Evolutionary conservation across 2,113 vertebrate species (phyloP), one percentile per base, ranked within the genome.

Genomic region (Ammodramus savannarum): DNA sequence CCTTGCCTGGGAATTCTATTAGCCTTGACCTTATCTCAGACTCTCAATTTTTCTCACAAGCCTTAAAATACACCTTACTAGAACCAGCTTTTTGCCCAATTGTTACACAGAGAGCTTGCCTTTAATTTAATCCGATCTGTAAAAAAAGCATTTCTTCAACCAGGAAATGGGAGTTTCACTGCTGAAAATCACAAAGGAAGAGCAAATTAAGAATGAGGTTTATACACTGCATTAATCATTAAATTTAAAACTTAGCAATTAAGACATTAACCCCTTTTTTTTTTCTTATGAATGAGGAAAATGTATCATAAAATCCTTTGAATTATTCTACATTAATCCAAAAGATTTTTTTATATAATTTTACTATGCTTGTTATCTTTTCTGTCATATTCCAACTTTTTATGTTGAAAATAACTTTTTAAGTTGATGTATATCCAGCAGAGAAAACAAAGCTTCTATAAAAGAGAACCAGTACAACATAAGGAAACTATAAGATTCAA

Each of bases 61-160:
- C 6, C 11, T 73, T 59, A 51, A 74, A 68, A 5, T 3, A 27
- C 46, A 72, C 2, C 10, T 81, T 46, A 0, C n/a, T 46, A 31
- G 46, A 43, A 43, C 20, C 63, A 61, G 16, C 9, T 62, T 74
- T 31, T 48, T 69, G n/a, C 4, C 27, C 2, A n/a, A 54, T 34
- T 15, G 1, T 0, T 38, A 66, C 23, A 16, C 3, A 52, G 20
- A 41, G 13, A 57, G 2, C 4, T 16, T 3, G 4, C 8, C 10
- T 62, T 80, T 9, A 31, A 9, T 80, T 83, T 75, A 16, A 16
- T 36, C 31, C 44, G 59, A 2, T 9, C 34, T 38, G 13, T 34
- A 38, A 1, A 36, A 52, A 76, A 55, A 19, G 13, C 22, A 25
- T 76, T 79, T 88, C 34, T 75, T 43, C 34, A 69, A 38, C 16